phyloP scores from a whole-genome alignment of 2,888 invertebrate genomes.

The Eupithecia abbreviata region DNA sequence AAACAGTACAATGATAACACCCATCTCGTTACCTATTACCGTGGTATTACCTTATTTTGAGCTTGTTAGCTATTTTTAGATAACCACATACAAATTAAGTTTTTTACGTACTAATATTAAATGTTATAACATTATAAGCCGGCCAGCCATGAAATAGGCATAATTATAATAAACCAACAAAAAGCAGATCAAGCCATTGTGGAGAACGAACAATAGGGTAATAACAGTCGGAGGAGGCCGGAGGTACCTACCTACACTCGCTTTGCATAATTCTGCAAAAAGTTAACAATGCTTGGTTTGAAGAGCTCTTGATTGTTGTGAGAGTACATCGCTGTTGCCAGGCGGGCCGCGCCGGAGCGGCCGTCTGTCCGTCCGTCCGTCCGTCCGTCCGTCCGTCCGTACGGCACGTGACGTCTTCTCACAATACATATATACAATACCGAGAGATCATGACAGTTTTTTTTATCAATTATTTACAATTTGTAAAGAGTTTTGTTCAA shows the following conservation, averaged over 20 bases:
- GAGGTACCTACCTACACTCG: not conserved
- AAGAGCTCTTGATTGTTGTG: not conserved
- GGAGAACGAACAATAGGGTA: constrained; percentile 39
- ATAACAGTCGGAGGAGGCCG: constrained; percentile 21
- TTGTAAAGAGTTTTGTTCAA: no score
- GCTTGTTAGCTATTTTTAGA: not conserved
- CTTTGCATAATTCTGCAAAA: constrained; percentile 15
- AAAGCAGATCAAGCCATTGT: constrained; percentile 38
- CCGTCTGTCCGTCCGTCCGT: no score
- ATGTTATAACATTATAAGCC: constrained; percentile 4
- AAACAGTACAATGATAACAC: not conserved
- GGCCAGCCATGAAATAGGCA: constrained; percentile 12
- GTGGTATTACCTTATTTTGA: not conserved
- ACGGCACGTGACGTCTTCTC: no score
- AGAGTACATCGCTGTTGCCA: not conserved
- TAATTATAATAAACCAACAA: constrained; percentile 14
- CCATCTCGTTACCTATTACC: not conserved
- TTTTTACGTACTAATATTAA: constrained; percentile 1
- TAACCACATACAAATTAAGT: not conserved
- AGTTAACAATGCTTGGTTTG: not conserved
- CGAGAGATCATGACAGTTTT: no score
- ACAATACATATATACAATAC: no score
- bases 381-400: no score
- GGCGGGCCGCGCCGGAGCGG: not conserved
- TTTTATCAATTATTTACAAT: no score